A percentile compares a stretch with the other conserved stretches of the same genome.
Conservation (phyloP, 2,797 vertebrate species). For the Bucorvus abyssinicus region DNA sequence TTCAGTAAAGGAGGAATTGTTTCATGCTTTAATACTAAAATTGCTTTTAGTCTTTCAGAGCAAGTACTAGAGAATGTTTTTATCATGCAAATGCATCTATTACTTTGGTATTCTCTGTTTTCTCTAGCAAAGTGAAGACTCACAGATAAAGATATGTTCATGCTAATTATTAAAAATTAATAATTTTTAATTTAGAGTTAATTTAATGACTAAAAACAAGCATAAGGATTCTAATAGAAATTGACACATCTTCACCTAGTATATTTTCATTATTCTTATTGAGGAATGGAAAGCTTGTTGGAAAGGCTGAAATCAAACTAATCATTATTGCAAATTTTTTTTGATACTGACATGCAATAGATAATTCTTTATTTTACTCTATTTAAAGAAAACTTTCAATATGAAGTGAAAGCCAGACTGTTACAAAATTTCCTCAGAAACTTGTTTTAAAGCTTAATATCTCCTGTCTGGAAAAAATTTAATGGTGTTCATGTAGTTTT, state of each 20-base stretch:
- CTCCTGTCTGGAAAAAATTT: not conserved
- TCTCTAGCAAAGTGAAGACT: not conserved
- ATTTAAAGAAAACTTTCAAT: not conserved
- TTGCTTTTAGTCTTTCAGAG: not conserved
- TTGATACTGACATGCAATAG: not conserved
- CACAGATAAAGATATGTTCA: not conserved
- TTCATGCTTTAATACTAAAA: too few species aligned
- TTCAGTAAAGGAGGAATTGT: too few species aligned
- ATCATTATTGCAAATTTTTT: too few species aligned
- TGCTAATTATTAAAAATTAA: not conserved
- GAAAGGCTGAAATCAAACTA: not conserved
- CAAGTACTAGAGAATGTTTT: not conserved
- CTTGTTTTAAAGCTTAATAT: not conserved
- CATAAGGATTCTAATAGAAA: not conserved
- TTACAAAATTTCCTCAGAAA: not conserved
- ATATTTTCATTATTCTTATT: not conserved
- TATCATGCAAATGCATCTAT: not conserved
- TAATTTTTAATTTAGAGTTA: not conserved
- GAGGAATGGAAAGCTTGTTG: not conserved
- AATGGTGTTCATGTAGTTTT: not conserved
- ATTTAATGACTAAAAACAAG: not conserved
- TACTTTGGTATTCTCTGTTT: not conserved
- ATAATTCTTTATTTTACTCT: not conserved
- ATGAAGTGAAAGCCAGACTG: not conserved
- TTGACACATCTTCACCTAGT: not conserved